Conservation (phyloP, 1,140 invertebrate species). For the Diuraphis noxia region DNA sequence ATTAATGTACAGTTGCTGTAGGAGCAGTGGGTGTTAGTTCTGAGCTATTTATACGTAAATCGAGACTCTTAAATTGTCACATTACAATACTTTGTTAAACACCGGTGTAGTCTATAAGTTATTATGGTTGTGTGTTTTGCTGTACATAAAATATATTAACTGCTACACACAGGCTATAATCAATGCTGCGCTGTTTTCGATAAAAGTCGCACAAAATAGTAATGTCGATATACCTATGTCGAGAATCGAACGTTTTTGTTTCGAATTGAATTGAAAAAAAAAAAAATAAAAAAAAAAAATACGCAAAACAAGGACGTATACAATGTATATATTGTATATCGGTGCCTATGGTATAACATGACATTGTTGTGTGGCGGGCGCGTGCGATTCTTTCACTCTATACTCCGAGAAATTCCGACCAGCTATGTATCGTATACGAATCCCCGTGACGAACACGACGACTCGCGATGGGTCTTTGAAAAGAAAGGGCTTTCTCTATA, state of each 20-base stretch:
- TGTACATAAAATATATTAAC: neutral
- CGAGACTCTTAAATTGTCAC: neutral
- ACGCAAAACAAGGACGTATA: neutral
- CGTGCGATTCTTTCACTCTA: neutral
- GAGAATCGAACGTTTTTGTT: neutral
- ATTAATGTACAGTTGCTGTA: neutral
- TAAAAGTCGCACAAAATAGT: neutral
- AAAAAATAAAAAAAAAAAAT: neutral
- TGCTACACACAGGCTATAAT: neutral
- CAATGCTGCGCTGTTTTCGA: neutral
- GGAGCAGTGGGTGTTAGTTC: neutral
- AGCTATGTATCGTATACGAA: neutral
- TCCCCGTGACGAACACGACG: neutral
- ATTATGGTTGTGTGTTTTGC: neutral
- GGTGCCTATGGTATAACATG: neutral
- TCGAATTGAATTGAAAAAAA: too few relatives aligned
- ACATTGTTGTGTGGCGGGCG: neutral
- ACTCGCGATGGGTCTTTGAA: neutral
- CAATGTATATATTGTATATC: neutral
- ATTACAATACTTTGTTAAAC: neutral
- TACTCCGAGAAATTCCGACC: neutral
- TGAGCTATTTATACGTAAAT: neutral
- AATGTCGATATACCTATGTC: neutral
- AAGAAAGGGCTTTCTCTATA: conserved; percentile 50
- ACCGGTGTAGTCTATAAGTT: neutral